Evolutionary conservation across 2,888 invertebrate genomes (phyloP), one percentile per base, ranked within the genome.

Genomic region (Trachelus iudaicus): DNA sequence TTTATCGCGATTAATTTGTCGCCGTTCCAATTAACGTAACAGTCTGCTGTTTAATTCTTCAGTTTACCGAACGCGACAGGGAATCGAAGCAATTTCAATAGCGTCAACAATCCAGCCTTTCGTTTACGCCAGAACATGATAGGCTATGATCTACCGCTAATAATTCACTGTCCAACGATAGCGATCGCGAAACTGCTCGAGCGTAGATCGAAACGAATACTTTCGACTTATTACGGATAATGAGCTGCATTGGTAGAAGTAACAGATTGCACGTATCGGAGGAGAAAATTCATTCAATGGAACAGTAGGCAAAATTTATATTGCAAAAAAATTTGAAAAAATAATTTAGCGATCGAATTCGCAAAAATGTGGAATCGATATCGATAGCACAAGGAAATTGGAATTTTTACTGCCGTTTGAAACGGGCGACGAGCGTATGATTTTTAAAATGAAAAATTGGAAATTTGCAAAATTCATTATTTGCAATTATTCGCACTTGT

Each of bases 101-200:
- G 80, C 78, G 78, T 80, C 76, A 78, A 80, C 78, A 80, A 79
- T 78, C 75, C 76, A 73, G 78, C 73, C 80, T 80, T 78, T 80
- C 78, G 75, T 78, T 78, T 76, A 69, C 68, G 78, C 75, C 78
- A 71, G 75, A 75, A 68, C 71, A 37, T 68, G 37, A 76, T 76
- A 75, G 40, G 75, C 40, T 40, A 37, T 73, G 69, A 76, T 76
- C 73, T 76, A 78, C 80, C 82, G 79, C 81, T 79, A 81, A 84
- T 87, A 87, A 87, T 83, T 87, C 85, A 87, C 85, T 83, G 84
- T 84, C 87, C 78, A 79, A 76, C 69, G 87, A 87, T 87, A 84
- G 83, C 80, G 81, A 87, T 87, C 87, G 82, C 78, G 76, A 79
- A 83, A 81, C 81, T 81, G 81, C 77, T 81, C 81, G 81, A 84